Evolutionary conservation across 2,888 invertebrate species (phyloP).

Genomic region (Bellardia bayeri): DNA sequence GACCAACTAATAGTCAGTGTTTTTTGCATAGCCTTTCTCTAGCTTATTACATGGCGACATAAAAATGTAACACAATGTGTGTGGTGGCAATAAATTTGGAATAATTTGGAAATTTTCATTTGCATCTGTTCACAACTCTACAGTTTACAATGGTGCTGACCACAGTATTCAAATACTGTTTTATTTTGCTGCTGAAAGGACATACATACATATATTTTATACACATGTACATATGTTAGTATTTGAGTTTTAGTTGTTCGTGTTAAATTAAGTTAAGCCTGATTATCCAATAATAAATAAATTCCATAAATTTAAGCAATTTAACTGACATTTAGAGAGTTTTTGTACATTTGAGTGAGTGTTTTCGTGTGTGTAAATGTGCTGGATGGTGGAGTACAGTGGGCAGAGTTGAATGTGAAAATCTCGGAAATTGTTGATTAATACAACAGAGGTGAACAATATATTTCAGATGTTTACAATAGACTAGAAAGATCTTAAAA

Average conservation of each 20-base stretch:
- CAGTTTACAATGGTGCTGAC: slow-evolving; percentile 1
- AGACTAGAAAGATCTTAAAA: too few relatives aligned
- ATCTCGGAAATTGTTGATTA: too few relatives aligned
- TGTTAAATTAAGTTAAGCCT: not conserved
- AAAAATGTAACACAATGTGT: not conserved
- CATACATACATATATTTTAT: not conserved
- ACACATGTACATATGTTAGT: not conserved
- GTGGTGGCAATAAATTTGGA: not conserved
- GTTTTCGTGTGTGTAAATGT: too few relatives aligned
- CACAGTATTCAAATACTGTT: not conserved
- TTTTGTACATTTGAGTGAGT: too few relatives aligned
- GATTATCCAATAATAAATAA: not conserved
- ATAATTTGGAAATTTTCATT: slow-evolving; percentile 10
- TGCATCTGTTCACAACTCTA: not conserved
- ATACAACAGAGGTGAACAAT: too few relatives aligned
- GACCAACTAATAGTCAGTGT: too few relatives aligned
- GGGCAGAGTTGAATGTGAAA: too few relatives aligned
- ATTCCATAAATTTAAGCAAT: not conserved
- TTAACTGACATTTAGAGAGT: too few relatives aligned
- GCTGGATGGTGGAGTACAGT: too few relatives aligned
- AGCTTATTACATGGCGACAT: too few relatives aligned
- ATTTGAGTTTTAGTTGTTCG: not conserved
- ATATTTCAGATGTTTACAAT: too few relatives aligned
- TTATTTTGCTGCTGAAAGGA: not conserved
- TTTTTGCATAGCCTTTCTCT: too few relatives aligned